Percentiles rank a stretch among this genome's conserved stretches.
Conservation (phyloP, 2,113 vertebrate genomes). For the Gobio gobio region DNA sequence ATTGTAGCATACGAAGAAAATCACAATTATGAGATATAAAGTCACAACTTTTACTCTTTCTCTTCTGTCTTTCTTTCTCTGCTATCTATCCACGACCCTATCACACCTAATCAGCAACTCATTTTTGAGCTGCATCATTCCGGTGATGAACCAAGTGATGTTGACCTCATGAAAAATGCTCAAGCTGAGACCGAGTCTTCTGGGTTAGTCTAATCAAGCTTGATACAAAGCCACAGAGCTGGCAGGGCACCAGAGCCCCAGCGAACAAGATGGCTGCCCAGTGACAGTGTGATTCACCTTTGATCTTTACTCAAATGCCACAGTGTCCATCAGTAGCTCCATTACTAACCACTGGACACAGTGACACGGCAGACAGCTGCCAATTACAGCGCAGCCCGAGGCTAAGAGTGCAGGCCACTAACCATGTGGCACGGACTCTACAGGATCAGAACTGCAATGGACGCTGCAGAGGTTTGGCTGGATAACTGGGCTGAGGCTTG, state of each 20-base stretch:
- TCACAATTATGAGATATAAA: not conserved
- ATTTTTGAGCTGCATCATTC: not conserved
- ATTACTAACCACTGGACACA: constrained; percentile 55
- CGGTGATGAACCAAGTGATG: not conserved
- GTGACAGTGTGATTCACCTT: constrained; percentile 54
- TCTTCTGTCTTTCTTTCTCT: not conserved
- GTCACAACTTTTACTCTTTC: not conserved
- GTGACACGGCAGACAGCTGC: constrained; percentile 54
- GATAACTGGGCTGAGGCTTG: constrained; percentile 5
- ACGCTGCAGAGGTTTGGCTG: constrained; percentile 11
- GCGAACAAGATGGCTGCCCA: constrained; percentile 34
- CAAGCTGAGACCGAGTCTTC: not conserved
- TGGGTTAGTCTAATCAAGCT: constrained; percentile 24
- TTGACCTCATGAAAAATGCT: not conserved
- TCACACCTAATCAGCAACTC: not conserved
- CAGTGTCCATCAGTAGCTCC: constrained; percentile 51
- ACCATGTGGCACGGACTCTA: constrained; percentile 41
- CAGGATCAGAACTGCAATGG: not conserved
- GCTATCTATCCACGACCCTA: not conserved
- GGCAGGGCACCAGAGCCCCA: constrained; percentile 30
- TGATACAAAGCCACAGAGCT: constrained; percentile 37
- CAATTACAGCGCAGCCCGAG: constrained; percentile 61
- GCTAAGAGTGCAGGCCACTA: constrained; percentile 43
- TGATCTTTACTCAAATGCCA: constrained; percentile 57
- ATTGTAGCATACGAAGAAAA: not conserved